A percentile compares a stretch with the other conserved stretches of the same genome.
These are phyloP conservation scores for Laticauda laticaudata DNA, from an alignment of 2,113 vertebrate genomes.

Conservation along the genomic window DNA sequence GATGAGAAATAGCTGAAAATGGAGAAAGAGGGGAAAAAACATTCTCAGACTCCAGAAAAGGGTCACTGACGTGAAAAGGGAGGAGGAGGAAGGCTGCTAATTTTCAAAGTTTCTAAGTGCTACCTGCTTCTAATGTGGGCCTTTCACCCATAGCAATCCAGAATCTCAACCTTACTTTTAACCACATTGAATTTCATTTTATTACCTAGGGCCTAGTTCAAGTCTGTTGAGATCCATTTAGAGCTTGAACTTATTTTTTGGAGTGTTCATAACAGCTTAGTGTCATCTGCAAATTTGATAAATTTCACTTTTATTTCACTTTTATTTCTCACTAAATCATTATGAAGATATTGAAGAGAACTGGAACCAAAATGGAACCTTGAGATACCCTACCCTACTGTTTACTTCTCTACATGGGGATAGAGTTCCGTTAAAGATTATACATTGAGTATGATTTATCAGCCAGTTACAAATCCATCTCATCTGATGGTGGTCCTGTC, in stretches of 20 bases:
- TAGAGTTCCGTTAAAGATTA: background rate
- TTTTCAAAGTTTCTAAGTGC: constrained; percentile 14
- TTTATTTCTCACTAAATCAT: background rate
- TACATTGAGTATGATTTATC: background rate
- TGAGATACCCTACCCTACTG: background rate
- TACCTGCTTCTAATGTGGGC: background rate
- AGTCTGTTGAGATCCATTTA: no score
- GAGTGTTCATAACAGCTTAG: background rate
- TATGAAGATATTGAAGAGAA: background rate
- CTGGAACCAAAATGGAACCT: background rate
- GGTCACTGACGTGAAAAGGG: background rate
- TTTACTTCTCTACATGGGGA: background rate
- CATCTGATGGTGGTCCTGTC: background rate
- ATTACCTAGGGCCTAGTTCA: background rate
- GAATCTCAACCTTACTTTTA: background rate
- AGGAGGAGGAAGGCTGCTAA: background rate
- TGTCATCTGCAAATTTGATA: background rate
- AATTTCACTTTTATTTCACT: background rate
- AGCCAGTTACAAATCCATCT: background rate
- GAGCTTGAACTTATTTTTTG: no score
- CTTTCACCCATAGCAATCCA: background rate
- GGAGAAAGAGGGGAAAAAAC: background rate
- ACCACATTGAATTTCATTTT: background rate
- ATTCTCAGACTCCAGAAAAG: background rate
- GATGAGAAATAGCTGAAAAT: background rate